Evolutionary conservation across 2,888 invertebrate genomes (phyloP), one percentile per base, ranked within the genome.

Genomic region (Nymphalis urticae): DNA sequence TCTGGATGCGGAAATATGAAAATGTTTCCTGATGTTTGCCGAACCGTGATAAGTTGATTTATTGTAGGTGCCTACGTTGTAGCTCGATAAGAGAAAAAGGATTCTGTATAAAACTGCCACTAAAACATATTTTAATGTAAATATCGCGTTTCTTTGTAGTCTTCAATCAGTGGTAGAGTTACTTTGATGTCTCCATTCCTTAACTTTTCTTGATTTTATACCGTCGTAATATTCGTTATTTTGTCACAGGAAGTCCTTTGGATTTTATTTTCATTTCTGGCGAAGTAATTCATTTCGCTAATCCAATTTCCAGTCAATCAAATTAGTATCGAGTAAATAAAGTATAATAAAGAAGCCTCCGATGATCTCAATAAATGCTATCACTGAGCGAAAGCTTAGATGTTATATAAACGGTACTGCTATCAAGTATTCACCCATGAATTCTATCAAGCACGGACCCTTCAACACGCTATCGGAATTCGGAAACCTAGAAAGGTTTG

Each of bases 401-500:
- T 48, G 54, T 56, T 66, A 63, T 53, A 42, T 70, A 66, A 63
- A 48, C 54, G 59, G 69, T 36, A 62, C 36, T 64, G 70, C 64
- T 54, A 67, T 69, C 64, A 62, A 66, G 62, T 63, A 66, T 71
- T 64, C 66, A 67, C 64, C 64, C 71, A 73, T 73, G 71, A 65
- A 71, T 73, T 73, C 72, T 70, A 68, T 62, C 69, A 68, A 72
- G 62, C 51, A 51, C 64, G 69, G 63, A 61, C 72, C 73, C 69
- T 64, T 70, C 70, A 69, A 72, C 72, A 72, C 70, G 72, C 72
- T 83, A 85, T 84, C 81, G 79, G 77, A 76, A 85, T 85, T 85
- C 81, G 85, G 86, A 77, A 79, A 79, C 71, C 75, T 73, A 74
- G 73, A 73, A 72, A 80, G 80, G 77, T 81, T 81, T 81, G 81